Evolutionary conservation across 2,797 vertebrate species (phyloP).

Genomic region (Sebastes trivittatus): DNA sequence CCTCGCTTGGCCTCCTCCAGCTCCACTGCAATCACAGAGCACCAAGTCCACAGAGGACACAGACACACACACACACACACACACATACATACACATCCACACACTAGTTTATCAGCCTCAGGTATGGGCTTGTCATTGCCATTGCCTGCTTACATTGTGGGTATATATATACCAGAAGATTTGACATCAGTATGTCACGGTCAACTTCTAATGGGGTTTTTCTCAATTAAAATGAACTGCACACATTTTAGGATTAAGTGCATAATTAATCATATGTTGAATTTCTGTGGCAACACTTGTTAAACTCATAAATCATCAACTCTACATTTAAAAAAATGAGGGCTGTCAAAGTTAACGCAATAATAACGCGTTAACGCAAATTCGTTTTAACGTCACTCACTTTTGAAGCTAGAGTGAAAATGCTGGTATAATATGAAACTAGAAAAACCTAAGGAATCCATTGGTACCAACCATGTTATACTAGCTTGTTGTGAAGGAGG

Average conservation of each 20-base stretch:
- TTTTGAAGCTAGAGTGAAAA: no score
- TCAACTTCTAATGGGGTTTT: not conserved
- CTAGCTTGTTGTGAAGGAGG: no score
- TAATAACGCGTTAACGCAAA: no score
- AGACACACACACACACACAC: constrained; percentile 14
- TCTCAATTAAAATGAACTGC: not conserved
- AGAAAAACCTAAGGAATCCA: no score
- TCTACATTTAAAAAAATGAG: not conserved
- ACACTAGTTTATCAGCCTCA: constrained; percentile 29
- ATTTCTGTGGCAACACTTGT: not conserved
- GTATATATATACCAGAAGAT: constrained; percentile 7
- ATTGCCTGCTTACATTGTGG: constrained; percentile 27
- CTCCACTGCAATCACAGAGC: constrained; percentile 78
- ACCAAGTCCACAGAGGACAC: constrained; percentile 36
- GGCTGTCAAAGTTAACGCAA: no score
- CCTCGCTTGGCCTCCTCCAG: constrained; percentile 69
- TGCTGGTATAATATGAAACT: no score
- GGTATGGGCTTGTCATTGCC: constrained; percentile 36
- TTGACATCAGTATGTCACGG: constrained; percentile 3
- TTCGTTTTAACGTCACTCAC: no score
- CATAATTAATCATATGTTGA: not conserved
- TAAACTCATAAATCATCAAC: not conserved
- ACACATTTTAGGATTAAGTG: not conserved
- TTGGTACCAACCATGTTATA: no score
- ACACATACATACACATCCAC: constrained; percentile 4